Base-by-base conservation (phyloP, 2,888 invertebrate species). In the Spodoptera picta region DNA sequence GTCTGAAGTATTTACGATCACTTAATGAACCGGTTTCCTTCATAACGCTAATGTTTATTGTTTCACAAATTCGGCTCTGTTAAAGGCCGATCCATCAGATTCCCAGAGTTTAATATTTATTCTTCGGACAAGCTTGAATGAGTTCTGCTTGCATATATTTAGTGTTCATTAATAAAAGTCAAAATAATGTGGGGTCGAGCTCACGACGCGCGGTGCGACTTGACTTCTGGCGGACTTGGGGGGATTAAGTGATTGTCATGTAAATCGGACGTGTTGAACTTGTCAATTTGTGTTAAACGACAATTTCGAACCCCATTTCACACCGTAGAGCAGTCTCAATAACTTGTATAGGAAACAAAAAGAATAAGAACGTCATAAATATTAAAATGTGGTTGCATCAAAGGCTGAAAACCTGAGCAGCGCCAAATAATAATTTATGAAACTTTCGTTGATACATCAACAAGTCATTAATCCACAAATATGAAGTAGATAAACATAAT, bases 81-180 rank as follows among this genome's bases (percentile, higher is more conserved):
- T 83, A 79, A 85, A 83, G 76, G 73, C 63, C 75, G 75, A 69
- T 78, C 71, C 81, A 72, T 83, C 81, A 80, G 81, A 78, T 77
- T 75, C 79, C 65, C 60, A 69, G 73, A 67, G 64, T 63, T 79
- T 75, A 69, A 75, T 79, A 76, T 82, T 81, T 79, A 79, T 79
- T 77, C 77, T 73, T 70, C 49, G 49, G 60, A 66, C 50, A 60
- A 60, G 61, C 73, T 75, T 80, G 71, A 79, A 77, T 73, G 76
- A 71, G 67, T 69, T 65, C 80, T 69, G 82, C 86, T 86, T 84
- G 86, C 85, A 88, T 88, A 82, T 86, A 67, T 85, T 87, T 85
- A 82, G 84, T 81, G 81, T 86, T 84, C 85, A 87, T 86, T 87
- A 87, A 87, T 85, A 83, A 83, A 86, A 86, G 82, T 85, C 84